Percentiles rank a stretch among this genome's conserved stretches.
Evolutionary conservation across 1,140 invertebrate species (phyloP).

Genomic region (Augochlora pura): DNA sequence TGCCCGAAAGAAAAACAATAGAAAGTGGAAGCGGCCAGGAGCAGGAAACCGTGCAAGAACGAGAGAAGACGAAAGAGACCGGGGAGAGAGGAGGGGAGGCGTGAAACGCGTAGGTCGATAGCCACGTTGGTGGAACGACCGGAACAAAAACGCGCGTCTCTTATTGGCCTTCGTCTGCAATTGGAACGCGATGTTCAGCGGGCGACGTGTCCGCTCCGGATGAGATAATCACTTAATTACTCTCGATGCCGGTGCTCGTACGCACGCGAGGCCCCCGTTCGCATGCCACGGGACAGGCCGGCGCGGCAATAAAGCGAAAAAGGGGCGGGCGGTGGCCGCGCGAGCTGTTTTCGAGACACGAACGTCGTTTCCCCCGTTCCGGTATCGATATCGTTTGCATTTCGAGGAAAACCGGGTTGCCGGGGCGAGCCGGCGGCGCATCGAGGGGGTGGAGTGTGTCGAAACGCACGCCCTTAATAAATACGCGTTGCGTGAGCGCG

Average conservation of each 20-base stretch:
- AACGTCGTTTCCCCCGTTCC: background rate
- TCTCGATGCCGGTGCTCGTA: constrained; percentile 56
- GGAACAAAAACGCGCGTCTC: constrained; percentile 48
- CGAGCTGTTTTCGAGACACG: background rate
- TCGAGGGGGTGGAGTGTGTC: background rate
- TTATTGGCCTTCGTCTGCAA: constrained; percentile 49
- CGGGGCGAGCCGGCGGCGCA: too few species aligned
- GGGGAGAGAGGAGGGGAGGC: background rate
- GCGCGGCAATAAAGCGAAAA: constrained; percentile 10
- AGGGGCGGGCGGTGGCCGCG: too few species aligned
- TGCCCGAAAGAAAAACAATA: too few species aligned
- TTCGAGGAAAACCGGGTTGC: constrained; percentile 35
- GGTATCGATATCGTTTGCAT: constrained; percentile 2
- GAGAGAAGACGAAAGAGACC: too few species aligned
- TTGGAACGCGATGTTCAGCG: constrained; percentile 50
- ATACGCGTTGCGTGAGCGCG: constrained; percentile 52
- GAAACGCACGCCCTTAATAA: constrained; percentile 24
- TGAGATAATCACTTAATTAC: constrained; percentile 71
- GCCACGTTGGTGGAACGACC: background rate
- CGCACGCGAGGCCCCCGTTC: constrained; percentile 56
- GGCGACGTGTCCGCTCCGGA: constrained; percentile 56
- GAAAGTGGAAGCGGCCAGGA: too few species aligned
- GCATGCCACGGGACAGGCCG: background rate
- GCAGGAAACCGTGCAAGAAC: too few species aligned
- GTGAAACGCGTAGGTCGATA: constrained; percentile 29